Percentiles rank a stretch among this genome's conserved stretches.
Conservation (phyloP, 2,888 invertebrate genomes). For the Ornithoptera alexandrae region DNA sequence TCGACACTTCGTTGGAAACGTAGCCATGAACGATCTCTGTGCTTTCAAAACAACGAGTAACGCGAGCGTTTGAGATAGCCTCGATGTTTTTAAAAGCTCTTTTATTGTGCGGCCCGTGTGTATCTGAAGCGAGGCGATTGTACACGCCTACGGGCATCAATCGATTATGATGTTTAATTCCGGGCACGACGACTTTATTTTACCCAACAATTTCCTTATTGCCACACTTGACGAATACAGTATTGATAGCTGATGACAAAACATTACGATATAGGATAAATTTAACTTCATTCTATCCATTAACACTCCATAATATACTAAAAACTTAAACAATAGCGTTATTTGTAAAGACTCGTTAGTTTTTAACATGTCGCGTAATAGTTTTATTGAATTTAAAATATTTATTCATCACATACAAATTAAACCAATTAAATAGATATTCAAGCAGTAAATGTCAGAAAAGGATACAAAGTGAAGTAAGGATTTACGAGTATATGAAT, state of each 20-base stretch:
- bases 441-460: constrained; percentile 14
- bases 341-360: neutral
- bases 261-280: neutral
- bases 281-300: neutral
- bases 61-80: constrained; percentile 68
- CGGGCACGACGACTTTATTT: constrained; percentile 13
- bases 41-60: constrained; percentile 78
- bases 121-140: constrained; percentile 23
- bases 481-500: neutral
- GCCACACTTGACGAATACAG: constrained; percentile 5
- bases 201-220: constrained; percentile 1
- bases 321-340: neutral
- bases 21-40: constrained; percentile 71
- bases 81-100: constrained; percentile 75
- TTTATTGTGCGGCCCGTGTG: constrained; percentile 66
- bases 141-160: constrained; percentile 7
- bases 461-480: neutral
- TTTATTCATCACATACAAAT: neutral
- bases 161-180: constrained; percentile 12
- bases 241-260: constrained; percentile 10
- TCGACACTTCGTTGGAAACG: constrained; percentile 76
- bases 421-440: constrained; percentile 13
- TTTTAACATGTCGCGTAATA: neutral
- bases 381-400: neutral
- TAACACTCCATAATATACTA: neutral